Evolutionary conservation across 2,113 vertebrate species (phyloP).

Genomic region (Odontophorus gujanensis): DNA sequence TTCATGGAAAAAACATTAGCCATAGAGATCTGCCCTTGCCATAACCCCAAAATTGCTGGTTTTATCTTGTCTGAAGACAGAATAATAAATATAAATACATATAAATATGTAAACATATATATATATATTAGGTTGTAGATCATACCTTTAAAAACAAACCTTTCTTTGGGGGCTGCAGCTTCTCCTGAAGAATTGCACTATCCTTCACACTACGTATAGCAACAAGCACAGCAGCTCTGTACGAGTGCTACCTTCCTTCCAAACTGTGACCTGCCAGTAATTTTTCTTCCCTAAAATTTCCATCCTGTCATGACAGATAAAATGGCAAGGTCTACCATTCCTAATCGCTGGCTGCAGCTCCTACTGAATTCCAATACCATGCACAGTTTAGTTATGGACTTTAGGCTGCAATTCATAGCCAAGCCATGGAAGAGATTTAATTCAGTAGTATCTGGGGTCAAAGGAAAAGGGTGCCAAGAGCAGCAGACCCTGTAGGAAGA

Average conservation of each 20-base stretch:
- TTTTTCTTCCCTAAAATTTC: conserved; percentile 54
- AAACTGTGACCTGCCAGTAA: conserved; percentile 60
- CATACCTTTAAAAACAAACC: neutral
- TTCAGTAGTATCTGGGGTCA: conserved; percentile 52
- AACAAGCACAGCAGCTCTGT: neutral
- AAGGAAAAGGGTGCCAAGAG: conserved; percentile 54
- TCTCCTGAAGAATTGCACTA: neutral
- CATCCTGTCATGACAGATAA: conserved; percentile 65
- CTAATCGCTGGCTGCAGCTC: conserved; percentile 56
- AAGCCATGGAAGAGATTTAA: conserved; percentile 43
- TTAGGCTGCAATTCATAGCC: conserved; percentile 44
- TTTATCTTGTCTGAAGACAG: neutral
- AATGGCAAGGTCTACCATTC: conserved; percentile 65
- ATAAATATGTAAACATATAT: too few species aligned
- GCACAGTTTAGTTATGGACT: conserved; percentile 57
- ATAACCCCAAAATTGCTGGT: neutral
- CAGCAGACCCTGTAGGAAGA: conserved; percentile 56
- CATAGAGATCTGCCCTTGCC: neutral
- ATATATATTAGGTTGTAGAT: neutral
- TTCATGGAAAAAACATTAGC: neutral
- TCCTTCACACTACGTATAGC: neutral
- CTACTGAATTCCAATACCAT: conserved; percentile 55
- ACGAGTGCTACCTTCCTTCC: conserved; percentile 48
- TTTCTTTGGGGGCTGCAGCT: neutral
- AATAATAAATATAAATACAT: neutral